phyloP scores from a whole-genome alignment of 2,797 vertebrate genomes.

The Mus caroli region DNA sequence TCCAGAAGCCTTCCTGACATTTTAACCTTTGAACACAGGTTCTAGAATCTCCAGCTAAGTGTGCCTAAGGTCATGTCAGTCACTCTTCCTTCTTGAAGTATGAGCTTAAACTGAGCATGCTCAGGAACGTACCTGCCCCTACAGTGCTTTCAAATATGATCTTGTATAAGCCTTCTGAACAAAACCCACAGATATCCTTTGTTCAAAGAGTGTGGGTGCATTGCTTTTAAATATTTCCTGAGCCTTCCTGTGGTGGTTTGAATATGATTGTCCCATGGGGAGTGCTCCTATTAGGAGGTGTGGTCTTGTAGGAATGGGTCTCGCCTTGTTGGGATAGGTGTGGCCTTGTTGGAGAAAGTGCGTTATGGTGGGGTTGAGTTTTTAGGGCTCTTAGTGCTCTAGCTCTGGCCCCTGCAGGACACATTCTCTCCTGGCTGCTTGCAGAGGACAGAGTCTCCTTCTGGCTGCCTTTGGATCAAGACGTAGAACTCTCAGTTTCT shows the following conservation, averaged over 20 bases:
- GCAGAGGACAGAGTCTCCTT: neutral
- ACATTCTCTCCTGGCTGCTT: neutral
- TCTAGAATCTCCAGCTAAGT: neutral
- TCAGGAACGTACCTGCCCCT: neutral
- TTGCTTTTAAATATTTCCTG: neutral
- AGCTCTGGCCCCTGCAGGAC: neutral
- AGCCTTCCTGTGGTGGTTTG: neutral
- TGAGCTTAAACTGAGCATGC: neutral
- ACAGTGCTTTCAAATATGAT: neutral
- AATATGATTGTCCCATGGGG: too few species aligned
- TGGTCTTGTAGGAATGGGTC: neutral
- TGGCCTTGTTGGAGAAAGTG: neutral
- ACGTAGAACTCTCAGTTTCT: neutral
- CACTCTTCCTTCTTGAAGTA: neutral
- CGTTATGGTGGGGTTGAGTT: neutral
- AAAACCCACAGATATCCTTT: neutral
- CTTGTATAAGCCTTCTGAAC: neutral
- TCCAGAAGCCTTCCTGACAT: neutral
- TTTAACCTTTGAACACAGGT: neutral
- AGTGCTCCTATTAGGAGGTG: neutral
- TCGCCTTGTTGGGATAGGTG: too few species aligned
- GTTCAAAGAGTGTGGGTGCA: neutral
- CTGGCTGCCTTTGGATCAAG: neutral
- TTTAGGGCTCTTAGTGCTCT: neutral
- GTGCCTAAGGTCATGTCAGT: neutral